Evolutionary conservation across 2,113 vertebrate species (phyloP).

Genomic region (Passerina amoena): DNA sequence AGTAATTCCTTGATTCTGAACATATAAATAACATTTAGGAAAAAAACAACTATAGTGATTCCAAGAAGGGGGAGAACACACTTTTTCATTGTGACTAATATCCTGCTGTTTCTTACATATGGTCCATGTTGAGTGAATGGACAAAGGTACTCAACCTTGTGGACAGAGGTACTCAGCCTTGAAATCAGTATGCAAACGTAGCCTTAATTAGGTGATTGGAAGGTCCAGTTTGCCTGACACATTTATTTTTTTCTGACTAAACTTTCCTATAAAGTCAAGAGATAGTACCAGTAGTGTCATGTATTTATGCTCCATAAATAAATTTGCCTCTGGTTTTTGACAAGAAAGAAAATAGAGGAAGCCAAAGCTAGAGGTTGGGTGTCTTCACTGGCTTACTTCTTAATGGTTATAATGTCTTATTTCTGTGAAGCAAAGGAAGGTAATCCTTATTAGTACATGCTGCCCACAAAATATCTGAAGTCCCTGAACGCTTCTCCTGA

Average conservation of each 20-base stretch:
- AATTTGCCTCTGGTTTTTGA: background rate
- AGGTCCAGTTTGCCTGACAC: background rate
- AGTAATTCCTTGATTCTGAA: background rate
- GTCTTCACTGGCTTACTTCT: slow-evolving; percentile 35
- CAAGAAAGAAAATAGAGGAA: background rate
- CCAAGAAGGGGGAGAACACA: background rate
- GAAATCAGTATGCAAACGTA: slow-evolving; percentile 25
- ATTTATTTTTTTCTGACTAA: background rate
- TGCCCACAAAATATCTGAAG: slow-evolving; percentile 32
- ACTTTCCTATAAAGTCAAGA: background rate
- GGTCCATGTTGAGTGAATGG: background rate
- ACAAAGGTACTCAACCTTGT: background rate
- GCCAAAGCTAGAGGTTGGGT: background rate
- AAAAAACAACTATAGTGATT: background rate
- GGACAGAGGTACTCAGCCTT: slow-evolving; percentile 19
- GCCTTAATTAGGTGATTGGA: slow-evolving; percentile 33
- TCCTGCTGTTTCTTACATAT: slow-evolving; percentile 20
- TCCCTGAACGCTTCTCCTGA: background rate
- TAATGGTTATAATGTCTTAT: slow-evolving; percentile 27
- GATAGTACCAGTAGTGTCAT: background rate
- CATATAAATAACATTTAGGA: background rate
- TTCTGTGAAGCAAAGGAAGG: slow-evolving; percentile 33
- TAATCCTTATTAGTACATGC: slow-evolving; percentile 5
- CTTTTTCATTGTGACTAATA: background rate
- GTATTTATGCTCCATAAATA: background rate